phyloP scores from a whole-genome alignment of 23 tunicate genomes.

The Styela clava region DNA sequence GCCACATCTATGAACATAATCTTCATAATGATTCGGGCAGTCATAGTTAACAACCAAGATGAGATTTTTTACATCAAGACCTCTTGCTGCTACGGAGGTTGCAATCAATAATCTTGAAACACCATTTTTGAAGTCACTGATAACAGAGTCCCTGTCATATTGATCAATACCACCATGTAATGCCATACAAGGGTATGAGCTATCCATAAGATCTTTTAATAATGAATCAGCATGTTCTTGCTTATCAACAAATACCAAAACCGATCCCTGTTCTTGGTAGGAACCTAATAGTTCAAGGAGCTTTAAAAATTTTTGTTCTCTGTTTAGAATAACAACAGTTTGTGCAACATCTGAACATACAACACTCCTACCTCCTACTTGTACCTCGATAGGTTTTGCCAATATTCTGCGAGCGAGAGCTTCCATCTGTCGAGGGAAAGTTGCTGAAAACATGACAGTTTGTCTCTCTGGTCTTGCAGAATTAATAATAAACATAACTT shows the following conservation, averaged over 20 bases:
- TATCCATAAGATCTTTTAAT: constrained; percentile 91
- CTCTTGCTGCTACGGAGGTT: constrained; percentile 97
- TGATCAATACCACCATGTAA: constrained; percentile 99
- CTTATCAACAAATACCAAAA: constrained; percentile 93
- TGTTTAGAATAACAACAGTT: constrained; percentile 71
- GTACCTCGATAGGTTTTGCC: constrained; percentile 91
- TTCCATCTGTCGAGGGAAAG: constrained; percentile 99
- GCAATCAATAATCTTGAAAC: constrained; percentile 80
- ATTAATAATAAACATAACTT: constrained; percentile 91
- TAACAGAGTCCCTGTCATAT: constrained; percentile 97
- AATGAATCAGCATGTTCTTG: constrained; percentile 90
- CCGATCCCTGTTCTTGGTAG: constrained; percentile 81
- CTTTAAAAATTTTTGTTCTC: constrained; percentile 92
- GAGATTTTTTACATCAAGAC: constrained; percentile 91
- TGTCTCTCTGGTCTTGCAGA: constrained; percentile 97
- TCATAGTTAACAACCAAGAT: constrained; percentile 85
- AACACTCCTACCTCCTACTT: constrained; percentile 95
- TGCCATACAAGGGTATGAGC: constrained; percentile 88
- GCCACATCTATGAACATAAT: constrained; percentile 98
- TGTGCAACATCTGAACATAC: constrained; percentile 97
- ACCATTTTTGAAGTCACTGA: constrained; percentile 92
- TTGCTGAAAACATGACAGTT: constrained; percentile 95
- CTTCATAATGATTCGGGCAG: constrained; percentile 99
- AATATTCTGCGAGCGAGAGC: constrained; percentile 91
- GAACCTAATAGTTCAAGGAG: constrained; percentile 84